A percentile compares a stretch with the other conserved stretches of the same genome.
Evolutionary conservation across 1,140 invertebrate species (phyloP).

Genomic region (Globodera rostochiensis): DNA sequence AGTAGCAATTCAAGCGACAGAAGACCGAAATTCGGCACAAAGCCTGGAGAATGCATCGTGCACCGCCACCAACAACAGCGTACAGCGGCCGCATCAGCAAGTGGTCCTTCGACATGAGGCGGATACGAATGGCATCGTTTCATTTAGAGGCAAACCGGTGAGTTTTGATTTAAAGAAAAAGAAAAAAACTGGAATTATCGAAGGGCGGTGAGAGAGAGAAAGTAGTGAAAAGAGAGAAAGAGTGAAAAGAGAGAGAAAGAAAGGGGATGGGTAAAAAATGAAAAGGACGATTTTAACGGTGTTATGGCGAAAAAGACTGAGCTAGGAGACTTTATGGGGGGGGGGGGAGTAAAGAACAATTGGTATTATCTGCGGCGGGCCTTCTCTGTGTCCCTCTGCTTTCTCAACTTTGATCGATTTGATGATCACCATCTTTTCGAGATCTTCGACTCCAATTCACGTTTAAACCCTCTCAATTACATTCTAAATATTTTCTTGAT

Average conservation of each 20-base stretch:
- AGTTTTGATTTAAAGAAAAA: neutral
- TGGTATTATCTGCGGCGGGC: neutral
- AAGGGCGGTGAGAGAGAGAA: too few relatives aligned
- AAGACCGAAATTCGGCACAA: slow-evolving; percentile 6
- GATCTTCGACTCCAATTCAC: neutral
- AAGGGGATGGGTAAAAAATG: neutral
- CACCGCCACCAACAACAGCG: neutral
- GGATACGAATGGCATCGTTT: neutral
- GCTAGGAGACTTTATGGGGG: too few relatives aligned
- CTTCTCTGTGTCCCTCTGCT: neutral
- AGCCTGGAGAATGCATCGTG: neutral
- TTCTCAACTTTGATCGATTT: slow-evolving; percentile 4
- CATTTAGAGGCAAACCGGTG: neutral
- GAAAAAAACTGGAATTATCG: too few relatives aligned
- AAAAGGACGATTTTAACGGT: neutral
- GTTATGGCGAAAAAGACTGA: too few relatives aligned
- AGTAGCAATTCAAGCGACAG: neutral
- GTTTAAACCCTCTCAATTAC: neutral
- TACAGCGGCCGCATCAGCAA: neutral
- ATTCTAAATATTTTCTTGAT: neutral
- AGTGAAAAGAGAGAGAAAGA: neutral
- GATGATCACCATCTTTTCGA: slow-evolving; percentile 2
- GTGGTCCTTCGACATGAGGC: neutral
- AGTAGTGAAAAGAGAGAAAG: neutral
- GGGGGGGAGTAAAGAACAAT: neutral